phyloP scores from a whole-genome alignment of 2,888 invertebrate species.

The Heterodera filipjevi region DNA sequence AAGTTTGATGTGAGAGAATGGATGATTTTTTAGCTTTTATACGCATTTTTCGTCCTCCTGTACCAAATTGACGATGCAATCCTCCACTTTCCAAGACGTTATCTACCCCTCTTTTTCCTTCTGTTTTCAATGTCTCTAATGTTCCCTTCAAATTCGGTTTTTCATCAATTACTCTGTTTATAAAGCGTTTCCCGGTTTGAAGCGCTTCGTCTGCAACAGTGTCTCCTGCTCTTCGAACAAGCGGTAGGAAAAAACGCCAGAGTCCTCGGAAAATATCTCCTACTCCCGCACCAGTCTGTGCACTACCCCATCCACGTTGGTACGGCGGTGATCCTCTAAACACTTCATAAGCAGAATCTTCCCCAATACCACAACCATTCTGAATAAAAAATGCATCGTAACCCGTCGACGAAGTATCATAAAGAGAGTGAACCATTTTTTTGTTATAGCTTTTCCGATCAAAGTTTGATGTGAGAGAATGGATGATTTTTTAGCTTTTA shows the following conservation, averaged over 20 bases:
- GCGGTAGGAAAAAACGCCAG: neutral
- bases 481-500: too few relatives aligned
- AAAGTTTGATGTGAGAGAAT: too few relatives aligned
- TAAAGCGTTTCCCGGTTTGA: constrained; percentile 2
- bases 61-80: constrained; percentile 6
- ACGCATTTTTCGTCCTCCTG: constrained; percentile 18
- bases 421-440: constrained; percentile 22
- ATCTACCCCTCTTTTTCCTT: constrained; percentile 3
- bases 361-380: neutral
- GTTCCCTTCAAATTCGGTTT: neutral
- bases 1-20: constrained; percentile 1
- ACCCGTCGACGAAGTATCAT: constrained; percentile 17
- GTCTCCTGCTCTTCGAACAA: neutral
- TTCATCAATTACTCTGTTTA: neutral
- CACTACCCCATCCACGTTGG: neutral
- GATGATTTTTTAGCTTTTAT: neutral
- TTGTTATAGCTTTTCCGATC: too few relatives aligned
- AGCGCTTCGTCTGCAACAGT: neutral
- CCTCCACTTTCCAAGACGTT: constrained; percentile 8
- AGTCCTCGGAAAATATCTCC: neutral
- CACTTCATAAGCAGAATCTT: neutral
- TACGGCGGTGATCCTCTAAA: neutral
- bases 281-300: neutral
- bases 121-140: neutral
- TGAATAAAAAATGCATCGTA: constrained; percentile 2